Evolutionary conservation across 2,797 vertebrate species (phyloP), one percentile per base, ranked within the genome.

Genomic region (Lagocephalus sceleratus): DNA sequence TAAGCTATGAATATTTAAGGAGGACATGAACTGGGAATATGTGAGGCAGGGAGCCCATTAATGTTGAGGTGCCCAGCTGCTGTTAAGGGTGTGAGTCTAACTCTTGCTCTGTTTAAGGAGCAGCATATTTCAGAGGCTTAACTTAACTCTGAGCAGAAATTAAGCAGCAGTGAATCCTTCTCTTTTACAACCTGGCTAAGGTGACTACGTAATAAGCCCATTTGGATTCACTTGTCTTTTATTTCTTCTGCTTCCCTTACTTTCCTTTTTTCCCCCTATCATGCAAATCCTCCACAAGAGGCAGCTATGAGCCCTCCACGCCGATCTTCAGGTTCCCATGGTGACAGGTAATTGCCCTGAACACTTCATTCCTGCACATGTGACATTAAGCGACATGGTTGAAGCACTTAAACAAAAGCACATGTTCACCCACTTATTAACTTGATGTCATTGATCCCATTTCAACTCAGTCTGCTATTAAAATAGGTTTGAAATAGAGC

Each of bases 331-430:
- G 84, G 77, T 69, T 76, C 82, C 74, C 86, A 85, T 71, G 66
- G 76, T 63, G 89, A 91, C 85, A 91, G 89, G 91, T 92, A 88
- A 78, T 77, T 73, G 60, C 40, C 57, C 11, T 2, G 57, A 70
- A 48, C 47, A 35, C 58, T 54, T 55, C 5, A 53, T 66, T 57
- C 35, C 40, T 43, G 39, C 15, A 20, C 35, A 54, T 46, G 17
- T 68, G 41, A 54, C 54, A 61, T 2, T 43, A 46, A 55, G 29
- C 58, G 45, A 54, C 47, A 51, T 44, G 3, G 8, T 39, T 8
- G 32, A 16, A 50, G 15, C 21, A 6, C 52, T 21, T 15, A 8
- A 20, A 14, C 21, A 40, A 35, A 2, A 11, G 14, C 2, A 6
- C 40, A 7, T 42, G 40, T 42, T 42, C 9, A 42, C 40, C 17